Evolutionary conservation across 2,888 invertebrate species (phyloP).

Genomic region (Malthinus flaveolus): DNA sequence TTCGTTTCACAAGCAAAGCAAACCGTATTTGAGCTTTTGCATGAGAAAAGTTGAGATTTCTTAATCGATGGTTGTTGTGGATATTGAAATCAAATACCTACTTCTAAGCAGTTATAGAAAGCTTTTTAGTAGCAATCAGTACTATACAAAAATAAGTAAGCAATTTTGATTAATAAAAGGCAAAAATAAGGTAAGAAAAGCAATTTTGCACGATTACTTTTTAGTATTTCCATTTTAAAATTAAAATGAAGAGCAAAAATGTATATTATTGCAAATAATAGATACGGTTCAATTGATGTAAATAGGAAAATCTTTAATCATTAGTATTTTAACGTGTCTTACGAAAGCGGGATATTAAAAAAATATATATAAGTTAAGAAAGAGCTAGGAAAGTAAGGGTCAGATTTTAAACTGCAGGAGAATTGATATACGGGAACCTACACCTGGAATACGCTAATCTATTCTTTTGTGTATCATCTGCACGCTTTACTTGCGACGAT

Average conservation of each 20-base stretch:
- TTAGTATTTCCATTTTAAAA: conserved; percentile 21
- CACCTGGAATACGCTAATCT: conserved; percentile 44
- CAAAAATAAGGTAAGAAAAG: conserved; percentile 12
- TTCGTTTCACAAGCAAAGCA: no score
- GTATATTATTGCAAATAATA: conserved; percentile 11
- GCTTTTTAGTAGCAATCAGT: no score
- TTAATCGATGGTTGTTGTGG: no score
- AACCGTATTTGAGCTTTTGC: no score
- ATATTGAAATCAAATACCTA: no score
- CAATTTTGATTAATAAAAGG: not conserved
- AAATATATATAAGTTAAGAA: conserved; percentile 23
- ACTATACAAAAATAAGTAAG: not conserved
- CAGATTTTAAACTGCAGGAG: conserved; percentile 36
- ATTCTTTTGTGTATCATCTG: conserved; percentile 44
- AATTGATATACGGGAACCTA: conserved; percentile 38
- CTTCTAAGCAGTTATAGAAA: no score
- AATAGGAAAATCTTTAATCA: conserved; percentile 19
- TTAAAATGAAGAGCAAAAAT: conserved; percentile 19
- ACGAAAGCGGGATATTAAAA: conserved; percentile 3
- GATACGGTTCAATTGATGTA: conserved; percentile 9
- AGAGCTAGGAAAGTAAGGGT: conserved; percentile 33
- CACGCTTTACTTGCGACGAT: conserved; percentile 45
- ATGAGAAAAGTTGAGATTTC: no score
- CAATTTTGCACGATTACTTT: conserved; percentile 14
- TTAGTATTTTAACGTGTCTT: conserved; percentile 21